These are phyloP conservation scores for Cynoglossus semilaevis DNA, from an alignment of 2,113 vertebrate species.

Conservation along the genomic window DNA sequence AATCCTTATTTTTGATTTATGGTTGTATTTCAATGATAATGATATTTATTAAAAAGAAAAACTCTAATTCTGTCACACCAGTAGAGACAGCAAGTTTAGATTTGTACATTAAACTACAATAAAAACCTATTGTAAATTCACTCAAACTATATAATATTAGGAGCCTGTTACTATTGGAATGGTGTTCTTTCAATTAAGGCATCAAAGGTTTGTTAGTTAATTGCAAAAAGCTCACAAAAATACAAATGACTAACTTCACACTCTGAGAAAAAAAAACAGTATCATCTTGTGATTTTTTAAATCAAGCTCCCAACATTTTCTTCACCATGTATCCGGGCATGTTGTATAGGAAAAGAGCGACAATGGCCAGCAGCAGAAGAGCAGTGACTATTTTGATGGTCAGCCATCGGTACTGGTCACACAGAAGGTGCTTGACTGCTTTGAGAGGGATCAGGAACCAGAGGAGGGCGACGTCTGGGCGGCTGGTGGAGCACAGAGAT, in stretches of 20 bases:
- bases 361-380: constrained; percentile 83
- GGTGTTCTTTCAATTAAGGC: background rate
- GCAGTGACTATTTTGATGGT: constrained; percentile 90
- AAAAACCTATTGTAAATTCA: constrained; percentile 6
- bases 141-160: background rate
- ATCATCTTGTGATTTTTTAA: background rate
- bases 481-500: constrained; percentile 73
- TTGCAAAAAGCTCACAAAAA: constrained; percentile 20
- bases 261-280: background rate
- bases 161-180: background rate
- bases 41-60: constrained; percentile 15
- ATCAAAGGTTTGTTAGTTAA: constrained; percentile 1
- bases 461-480: constrained; percentile 91
- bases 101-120: constrained; percentile 27
- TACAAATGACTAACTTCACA: constrained; percentile 9
- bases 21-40: background rate
- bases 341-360: constrained; percentile 91
- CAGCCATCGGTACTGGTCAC: constrained; percentile 93
- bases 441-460: constrained; percentile 96
- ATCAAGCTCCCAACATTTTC: constrained; percentile 81
- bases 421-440: constrained; percentile 91
- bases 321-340: constrained; percentile 97
- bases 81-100: constrained; percentile 6
- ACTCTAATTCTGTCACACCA: constrained; percentile 4
- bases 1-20: background rate